Evolutionary conservation across 2,888 invertebrate species (phyloP), one percentile per base, ranked within the genome.

Genomic region (Heliconius sara): DNA sequence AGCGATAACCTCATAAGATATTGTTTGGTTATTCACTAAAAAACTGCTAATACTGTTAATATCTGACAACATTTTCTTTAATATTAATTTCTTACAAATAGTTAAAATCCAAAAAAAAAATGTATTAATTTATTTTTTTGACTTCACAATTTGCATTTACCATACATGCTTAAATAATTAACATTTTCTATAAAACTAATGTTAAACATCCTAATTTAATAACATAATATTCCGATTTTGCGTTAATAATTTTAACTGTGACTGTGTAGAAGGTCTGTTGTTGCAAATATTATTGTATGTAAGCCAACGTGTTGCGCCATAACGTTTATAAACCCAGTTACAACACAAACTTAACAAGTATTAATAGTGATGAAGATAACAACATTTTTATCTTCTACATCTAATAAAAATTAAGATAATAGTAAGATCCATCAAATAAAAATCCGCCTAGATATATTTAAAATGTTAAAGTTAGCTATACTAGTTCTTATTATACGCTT

Each of bases 321-420:
- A 79, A 57, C 70, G 75, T 81, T 83, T 80, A 83, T 80, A 80
- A 73, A 76, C 72, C 67, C 57, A 71, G 78, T 84, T 84, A 79
- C 82, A 75, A 73, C 81, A 84, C 65, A 66, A 71, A 79, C 75
- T 77, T 81, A 82, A 83, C 83, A 87, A 84, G 84, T 86, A 88
- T 85, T 86, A 85, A 84, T 85, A 83, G 83, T 83, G 83, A 84
- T 84, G 84, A 81, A 76, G 63, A 81, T 79, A 83, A 63, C 22
- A 47, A 34, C 39, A 76, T 71, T 57, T 57, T 73, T 73, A 60
- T 60, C 34, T 73, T 60, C 34, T 60, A 60, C 13, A 72, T 67
- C 66, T 65, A 43, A 47, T 63, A 47, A 57, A 78, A 78, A 60
- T 12, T 65, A n/a, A 39, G 39, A 39, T 52, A 47, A 16, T 47